Evolutionary conservation across 2,797 vertebrate genomes (phyloP).

Genomic region (Fringilla coelebs): DNA sequence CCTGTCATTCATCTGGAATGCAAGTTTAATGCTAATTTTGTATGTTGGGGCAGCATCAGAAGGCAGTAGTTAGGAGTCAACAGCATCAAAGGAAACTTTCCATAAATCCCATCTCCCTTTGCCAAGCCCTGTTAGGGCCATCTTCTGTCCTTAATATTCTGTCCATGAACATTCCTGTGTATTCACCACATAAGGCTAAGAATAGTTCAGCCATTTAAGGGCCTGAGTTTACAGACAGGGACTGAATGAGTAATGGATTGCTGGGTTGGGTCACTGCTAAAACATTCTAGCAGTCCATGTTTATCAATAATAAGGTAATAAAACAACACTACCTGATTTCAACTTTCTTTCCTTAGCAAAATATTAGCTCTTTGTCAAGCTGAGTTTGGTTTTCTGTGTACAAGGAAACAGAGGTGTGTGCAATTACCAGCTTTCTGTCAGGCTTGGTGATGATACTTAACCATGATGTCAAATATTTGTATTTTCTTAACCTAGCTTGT

Average conservation of each 20-base stretch:
- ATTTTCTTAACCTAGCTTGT: not conserved
- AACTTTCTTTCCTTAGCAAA: not conserved
- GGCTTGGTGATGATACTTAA: not conserved
- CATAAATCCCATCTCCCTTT: conserved; percentile 12
- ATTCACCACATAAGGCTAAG: conserved; percentile 54
- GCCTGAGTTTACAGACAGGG: not conserved
- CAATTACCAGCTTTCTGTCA: not conserved
- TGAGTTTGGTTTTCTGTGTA: not conserved
- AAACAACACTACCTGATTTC: not conserved
- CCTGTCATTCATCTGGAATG: conserved; percentile 19
- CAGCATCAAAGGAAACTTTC: conserved; percentile 49
- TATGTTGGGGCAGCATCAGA: not conserved
- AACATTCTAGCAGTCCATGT: not conserved
- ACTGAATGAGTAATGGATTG: not conserved
- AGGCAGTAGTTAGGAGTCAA: conserved; percentile 33
- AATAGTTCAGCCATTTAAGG: conserved; percentile 65
- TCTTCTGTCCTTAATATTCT: conserved; percentile 59
- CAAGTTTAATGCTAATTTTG: conserved; percentile 3
- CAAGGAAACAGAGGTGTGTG: not conserved
- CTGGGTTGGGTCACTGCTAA: not conserved
- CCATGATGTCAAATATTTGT: not conserved
- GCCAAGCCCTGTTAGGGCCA: conserved; percentile 33
- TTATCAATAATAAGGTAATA: conserved; percentile 19
- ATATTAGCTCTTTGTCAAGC: not conserved
- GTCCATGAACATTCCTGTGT: conserved; percentile 52